Conservation (phyloP, 2,113 vertebrate species). For the Hydrochoerus hydrochaeris region DNA sequence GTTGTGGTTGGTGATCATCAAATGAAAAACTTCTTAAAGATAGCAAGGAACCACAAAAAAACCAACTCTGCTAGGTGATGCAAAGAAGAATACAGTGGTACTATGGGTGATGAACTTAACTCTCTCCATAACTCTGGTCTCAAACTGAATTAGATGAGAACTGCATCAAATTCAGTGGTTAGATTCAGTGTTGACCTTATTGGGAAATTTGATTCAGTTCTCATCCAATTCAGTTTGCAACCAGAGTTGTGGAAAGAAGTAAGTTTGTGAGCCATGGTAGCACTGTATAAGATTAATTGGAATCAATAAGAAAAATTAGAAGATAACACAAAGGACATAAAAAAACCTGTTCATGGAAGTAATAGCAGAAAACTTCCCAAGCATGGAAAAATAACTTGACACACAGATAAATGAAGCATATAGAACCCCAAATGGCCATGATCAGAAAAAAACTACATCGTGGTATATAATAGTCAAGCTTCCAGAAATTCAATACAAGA, state of each 20-base stretch:
- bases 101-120: neutral
- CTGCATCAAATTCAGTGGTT: neutral
- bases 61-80: neutral
- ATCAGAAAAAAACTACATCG: neutral
- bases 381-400: neutral
- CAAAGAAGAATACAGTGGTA: neutral
- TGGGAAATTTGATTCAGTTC: neutral
- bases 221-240: neutral
- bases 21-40: neutral
- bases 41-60: neutral
- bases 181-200: neutral
- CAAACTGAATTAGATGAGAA: neutral
- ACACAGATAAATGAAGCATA: neutral
- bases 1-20: neutral
- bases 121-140: neutral
- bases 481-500: neutral
- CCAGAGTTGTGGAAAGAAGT: neutral
- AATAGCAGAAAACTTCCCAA: neutral
- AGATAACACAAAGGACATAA: neutral
- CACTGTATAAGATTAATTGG: neutral
- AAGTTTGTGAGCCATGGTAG: neutral
- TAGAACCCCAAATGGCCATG: neutral
- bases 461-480: neutral
- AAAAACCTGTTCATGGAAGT: neutral
- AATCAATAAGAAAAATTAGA: neutral